These are phyloP conservation scores for Stegana nigrithorax DNA, from an alignment of 2,888 invertebrate genomes.

Conservation along the genomic window DNA sequence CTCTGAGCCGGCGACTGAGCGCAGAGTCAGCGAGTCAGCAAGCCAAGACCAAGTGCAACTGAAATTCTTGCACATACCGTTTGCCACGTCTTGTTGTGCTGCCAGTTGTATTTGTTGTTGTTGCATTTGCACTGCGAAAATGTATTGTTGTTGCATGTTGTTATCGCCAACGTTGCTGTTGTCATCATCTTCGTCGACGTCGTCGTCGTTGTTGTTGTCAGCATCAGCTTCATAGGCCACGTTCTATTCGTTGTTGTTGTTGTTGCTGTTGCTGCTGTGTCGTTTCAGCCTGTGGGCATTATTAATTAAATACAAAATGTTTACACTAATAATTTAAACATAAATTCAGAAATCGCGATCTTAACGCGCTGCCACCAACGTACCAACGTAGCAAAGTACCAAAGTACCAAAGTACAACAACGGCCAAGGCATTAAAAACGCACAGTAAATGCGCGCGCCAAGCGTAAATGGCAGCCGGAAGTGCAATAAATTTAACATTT, in stretches of 20 bases:
- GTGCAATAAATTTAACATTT: conserved; percentile 52
- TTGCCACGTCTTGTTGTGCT: too few species aligned
- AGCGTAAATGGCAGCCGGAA: conserved; percentile 40
- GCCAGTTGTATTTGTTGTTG: not conserved
- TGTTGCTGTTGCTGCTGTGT: conserved; percentile 22
- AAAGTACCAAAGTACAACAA: too few species aligned
- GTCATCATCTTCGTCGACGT: not conserved
- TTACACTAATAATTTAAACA: conserved; percentile 61
- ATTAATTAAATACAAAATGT: conserved; percentile 64
- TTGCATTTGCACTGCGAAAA: conserved; percentile 19
- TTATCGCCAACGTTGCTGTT: not conserved
- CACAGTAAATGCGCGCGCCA: not conserved
- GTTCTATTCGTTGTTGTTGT: conserved; percentile 8
- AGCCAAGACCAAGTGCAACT: not conserved
- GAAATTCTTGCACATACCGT: not conserved
- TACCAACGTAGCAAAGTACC: too few species aligned
- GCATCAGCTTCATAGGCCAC: too few species aligned
- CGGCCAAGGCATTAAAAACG: not conserved
- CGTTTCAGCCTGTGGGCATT: conserved; percentile 34
- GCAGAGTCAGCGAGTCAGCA: not conserved
- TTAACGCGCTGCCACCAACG: too few species aligned
- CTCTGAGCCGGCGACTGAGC: not conserved
- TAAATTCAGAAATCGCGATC: conserved; percentile 38
- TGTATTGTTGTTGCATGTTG: conserved; percentile 21
- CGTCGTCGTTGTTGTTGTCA: not conserved